These are phyloP conservation scores for Siderastrea siderea DNA, from an alignment of 92 coral and sea anemone species.

Conservation along the genomic window DNA sequence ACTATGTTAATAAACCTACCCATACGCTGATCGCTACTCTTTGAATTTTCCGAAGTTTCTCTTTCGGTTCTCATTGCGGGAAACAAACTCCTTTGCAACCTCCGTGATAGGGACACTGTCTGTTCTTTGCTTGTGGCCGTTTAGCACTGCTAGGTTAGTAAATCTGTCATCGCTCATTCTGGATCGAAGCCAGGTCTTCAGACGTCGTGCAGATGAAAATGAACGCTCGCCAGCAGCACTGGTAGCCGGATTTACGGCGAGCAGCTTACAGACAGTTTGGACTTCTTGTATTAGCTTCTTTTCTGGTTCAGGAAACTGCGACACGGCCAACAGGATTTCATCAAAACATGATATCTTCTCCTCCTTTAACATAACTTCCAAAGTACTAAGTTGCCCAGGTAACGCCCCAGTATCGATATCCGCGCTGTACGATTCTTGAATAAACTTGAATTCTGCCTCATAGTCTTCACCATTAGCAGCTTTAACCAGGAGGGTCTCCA, in stretches of 20 bases:
- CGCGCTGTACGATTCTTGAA: conserved; percentile 58
- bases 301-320: conserved; percentile 57
- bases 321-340: conserved; percentile 49
- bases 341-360: conserved; percentile 55
- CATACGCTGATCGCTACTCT: too few species aligned
- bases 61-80: conserved; percentile 1
- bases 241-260: conserved; percentile 60
- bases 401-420: conserved; percentile 53
- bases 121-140: conserved; percentile 28
- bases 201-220: conserved; percentile 52
- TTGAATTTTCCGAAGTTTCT: conserved; percentile 9
- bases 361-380: too few species aligned
- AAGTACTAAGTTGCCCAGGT: conserved; percentile 16
- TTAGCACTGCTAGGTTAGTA: conserved; percentile 60
- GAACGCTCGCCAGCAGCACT: conserved; percentile 61
- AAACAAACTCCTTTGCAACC: not conserved
- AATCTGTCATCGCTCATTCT: conserved; percentile 51
- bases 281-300: conserved; percentile 44
- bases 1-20: too few species aligned
- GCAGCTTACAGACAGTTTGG: conserved; percentile 44
- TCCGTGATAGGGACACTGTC: not conserved
- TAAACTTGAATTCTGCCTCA: conserved; percentile 57
- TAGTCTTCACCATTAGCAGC: conserved; percentile 57
- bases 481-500: conserved; percentile 67
- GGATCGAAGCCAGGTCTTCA: conserved; percentile 66